phyloP scores from a whole-genome alignment of 2,113 vertebrate species.

The Petrocephalus microphthalmus region DNA sequence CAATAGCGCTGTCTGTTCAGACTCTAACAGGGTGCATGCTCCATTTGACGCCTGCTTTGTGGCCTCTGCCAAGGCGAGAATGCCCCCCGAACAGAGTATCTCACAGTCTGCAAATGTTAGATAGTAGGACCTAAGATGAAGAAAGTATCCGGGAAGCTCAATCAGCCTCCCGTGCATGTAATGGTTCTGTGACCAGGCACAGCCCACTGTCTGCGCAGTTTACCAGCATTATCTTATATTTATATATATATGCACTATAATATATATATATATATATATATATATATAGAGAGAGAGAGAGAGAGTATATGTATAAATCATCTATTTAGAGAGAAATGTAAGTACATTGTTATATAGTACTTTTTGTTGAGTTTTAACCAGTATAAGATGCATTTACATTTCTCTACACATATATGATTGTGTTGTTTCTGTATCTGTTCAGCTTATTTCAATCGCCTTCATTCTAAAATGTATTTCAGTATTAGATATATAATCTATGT shows the following conservation, averaged over 20 bases:
- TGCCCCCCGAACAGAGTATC: not conserved
- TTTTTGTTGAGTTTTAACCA: not conserved
- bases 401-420: not conserved
- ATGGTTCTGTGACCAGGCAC: not conserved
- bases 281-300: not conserved
- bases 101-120: not conserved
- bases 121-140: not conserved
- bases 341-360: not conserved
- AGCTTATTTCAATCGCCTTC: not conserved
- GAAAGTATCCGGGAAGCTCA: not conserved
- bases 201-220: not conserved
- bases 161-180: not conserved
- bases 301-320: not conserved
- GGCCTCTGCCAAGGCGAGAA: not conserved
- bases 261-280: not conserved
- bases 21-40: not conserved
- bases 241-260: not conserved
- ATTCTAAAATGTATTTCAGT: not conserved
- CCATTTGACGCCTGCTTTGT: slow-evolving; percentile 1
- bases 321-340: not conserved
- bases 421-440: not conserved
- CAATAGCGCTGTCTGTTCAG: not conserved
- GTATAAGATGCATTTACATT: not conserved
- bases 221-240: not conserved
- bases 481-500: not conserved